These are phyloP conservation scores for Ellobium chinense DNA, from an alignment of 2,888 invertebrate genomes.

Conservation along the genomic window DNA sequence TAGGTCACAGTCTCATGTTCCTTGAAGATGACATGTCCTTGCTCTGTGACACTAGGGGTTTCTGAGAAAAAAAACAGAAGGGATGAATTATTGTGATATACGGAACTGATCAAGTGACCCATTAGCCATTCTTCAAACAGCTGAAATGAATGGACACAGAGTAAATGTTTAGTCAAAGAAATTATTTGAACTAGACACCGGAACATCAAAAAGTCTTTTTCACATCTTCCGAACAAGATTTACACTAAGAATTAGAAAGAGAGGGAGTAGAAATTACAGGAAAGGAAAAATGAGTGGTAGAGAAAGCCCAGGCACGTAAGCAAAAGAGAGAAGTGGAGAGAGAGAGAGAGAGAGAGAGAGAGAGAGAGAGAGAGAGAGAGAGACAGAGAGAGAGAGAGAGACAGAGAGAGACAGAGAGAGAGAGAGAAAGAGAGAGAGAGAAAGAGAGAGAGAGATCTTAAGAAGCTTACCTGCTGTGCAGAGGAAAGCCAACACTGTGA, in stretches of 20 bases:
- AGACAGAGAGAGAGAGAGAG: slow-evolving; percentile 15
- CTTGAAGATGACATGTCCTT: slow-evolving; percentile 67
- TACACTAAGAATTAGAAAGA: too few species aligned
- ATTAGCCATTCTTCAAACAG: background rate
- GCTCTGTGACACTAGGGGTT: slow-evolving; percentile 57
- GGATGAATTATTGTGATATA: too few species aligned
- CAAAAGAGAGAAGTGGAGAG: background rate
- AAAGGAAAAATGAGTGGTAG: too few species aligned
- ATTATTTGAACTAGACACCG: too few species aligned
- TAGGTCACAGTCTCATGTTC: slow-evolving; percentile 80
- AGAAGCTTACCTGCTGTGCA: slow-evolving; percentile 83
- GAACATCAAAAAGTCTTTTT: too few species aligned
- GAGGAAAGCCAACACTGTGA: slow-evolving; percentile 89
- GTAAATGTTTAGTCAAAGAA: too few species aligned
- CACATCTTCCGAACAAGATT: too few species aligned
- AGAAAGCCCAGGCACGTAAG: too few species aligned
- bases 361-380: background rate
- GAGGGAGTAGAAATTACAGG: too few species aligned
- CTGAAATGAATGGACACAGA: background rate
- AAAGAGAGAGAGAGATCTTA: background rate
- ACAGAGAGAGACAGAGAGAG: slow-evolving; percentile 25
- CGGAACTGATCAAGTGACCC: too few species aligned
- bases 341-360: background rate
- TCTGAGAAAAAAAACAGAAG: slow-evolving; percentile 55
- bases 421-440: slow-evolving; percentile 26